These are phyloP conservation scores for Antheraea assamensis DNA, from an alignment of 2,888 invertebrate species.

Conservation along the genomic window DNA sequence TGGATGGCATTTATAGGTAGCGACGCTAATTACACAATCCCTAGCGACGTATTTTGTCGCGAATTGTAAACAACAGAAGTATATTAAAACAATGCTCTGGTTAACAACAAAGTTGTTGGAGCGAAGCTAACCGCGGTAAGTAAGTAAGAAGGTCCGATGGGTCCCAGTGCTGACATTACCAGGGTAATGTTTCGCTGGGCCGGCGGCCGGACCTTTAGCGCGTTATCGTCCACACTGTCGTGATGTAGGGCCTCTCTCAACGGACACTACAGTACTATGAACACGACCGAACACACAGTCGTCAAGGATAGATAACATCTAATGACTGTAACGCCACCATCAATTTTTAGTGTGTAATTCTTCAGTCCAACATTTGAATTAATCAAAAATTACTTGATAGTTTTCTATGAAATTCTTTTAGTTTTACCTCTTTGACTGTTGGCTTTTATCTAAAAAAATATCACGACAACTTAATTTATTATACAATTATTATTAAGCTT, in stretches of 20 bases:
- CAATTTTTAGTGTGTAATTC: too few species aligned
- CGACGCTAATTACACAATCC: background rate
- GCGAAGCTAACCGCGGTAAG: constrained; percentile 32
- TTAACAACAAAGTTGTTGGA: constrained; percentile 46
- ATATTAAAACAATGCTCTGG: constrained; percentile 38
- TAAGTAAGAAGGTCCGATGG: constrained; percentile 41
- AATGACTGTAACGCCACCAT: too few species aligned
- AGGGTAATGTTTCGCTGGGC: constrained; percentile 39
- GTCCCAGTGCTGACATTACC: constrained; percentile 43
- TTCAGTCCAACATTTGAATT: too few species aligned
- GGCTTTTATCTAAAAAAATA: too few species aligned
- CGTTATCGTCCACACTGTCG: constrained; percentile 34
- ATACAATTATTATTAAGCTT: too few species aligned
- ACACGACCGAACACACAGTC: background rate
- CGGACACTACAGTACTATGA: background rate
- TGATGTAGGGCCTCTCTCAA: constrained; percentile 7
- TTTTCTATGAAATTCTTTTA: too few species aligned
- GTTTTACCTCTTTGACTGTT: too few species aligned
- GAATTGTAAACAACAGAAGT: constrained; percentile 38
- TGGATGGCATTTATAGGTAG: background rate
- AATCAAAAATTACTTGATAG: too few species aligned
- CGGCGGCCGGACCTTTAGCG: constrained; percentile 36
- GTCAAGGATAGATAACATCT: background rate
- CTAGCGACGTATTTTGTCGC: background rate
- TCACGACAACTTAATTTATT: too few species aligned